Conservation (phyloP, 2,888 invertebrate species). For the Osmoderma eremita region DNA sequence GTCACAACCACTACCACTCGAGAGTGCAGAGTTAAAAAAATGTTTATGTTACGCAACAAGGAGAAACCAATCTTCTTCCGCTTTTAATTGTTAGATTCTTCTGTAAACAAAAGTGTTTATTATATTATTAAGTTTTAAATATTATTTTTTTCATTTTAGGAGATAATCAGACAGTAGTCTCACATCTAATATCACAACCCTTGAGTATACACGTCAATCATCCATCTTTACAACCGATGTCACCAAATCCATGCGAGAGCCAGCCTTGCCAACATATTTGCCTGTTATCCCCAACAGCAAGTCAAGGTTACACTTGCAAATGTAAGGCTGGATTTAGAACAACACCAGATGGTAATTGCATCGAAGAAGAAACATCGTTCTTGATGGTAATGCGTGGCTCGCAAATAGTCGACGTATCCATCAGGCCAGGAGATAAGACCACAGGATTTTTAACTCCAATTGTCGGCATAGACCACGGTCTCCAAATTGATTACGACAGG, state of each 20-base stretch:
- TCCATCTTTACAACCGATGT: constrained; percentile 88
- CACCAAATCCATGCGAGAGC: constrained; percentile 79
- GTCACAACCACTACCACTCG: no score
- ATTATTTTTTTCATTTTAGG: constrained; percentile 64
- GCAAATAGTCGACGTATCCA: constrained; percentile 86
- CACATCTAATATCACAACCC: constrained; percentile 93
- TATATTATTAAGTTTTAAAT: no score
- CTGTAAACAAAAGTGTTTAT: no score
- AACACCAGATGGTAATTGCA: constrained; percentile 75
- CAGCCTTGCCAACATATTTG: constrained; percentile 90
- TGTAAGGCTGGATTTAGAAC: constrained; percentile 88
- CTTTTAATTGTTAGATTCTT: no score
- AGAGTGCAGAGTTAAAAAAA: no score
- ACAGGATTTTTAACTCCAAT: constrained; percentile 86
- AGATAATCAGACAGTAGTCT: constrained; percentile 91
- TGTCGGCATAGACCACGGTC: constrained; percentile 87
- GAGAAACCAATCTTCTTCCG: no score
- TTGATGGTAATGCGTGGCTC: constrained; percentile 90
- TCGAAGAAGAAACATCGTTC: constrained; percentile 88
- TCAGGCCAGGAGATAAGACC: constrained; percentile 79
- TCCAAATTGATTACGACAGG: constrained; percentile 92
- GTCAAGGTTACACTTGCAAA: constrained; percentile 83
- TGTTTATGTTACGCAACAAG: no score
- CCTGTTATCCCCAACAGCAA: constrained; percentile 80
- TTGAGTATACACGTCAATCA: constrained; percentile 96